phyloP scores from a whole-genome alignment of 2,888 invertebrate genomes.

The Taphrorychus bicolor region DNA sequence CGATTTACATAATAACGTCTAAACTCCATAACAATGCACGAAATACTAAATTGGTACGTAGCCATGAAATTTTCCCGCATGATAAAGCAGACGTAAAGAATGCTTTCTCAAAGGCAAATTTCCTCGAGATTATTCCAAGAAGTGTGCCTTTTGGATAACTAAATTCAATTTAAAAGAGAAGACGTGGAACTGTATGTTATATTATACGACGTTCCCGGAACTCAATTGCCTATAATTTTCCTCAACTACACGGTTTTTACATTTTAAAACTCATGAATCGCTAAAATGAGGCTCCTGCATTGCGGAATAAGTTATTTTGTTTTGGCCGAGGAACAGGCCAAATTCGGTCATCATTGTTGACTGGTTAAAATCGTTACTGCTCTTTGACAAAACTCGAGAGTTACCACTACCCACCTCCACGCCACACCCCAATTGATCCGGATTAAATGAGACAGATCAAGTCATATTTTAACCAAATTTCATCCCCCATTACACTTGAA shows the following conservation, averaged over 20 bases:
- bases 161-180: constrained; percentile 25
- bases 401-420: too few relatives aligned
- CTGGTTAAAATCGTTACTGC: too few relatives aligned
- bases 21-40: not conserved
- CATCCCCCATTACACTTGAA: too few relatives aligned
- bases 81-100: constrained; percentile 18
- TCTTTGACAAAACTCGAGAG: too few relatives aligned
- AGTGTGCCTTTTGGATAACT: constrained; percentile 18
- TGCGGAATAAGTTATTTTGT: constrained; percentile 7
- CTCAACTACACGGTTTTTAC: constrained; percentile 17
- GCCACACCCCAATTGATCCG: too few relatives aligned
- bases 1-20: not conserved
- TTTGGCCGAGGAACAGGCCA: not conserved
- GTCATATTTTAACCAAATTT: too few relatives aligned
- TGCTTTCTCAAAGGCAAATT: constrained; percentile 18
- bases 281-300: constrained; percentile 19
- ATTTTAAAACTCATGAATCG: constrained; percentile 18
- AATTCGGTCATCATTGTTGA: not conserved
- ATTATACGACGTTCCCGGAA: constrained; percentile 12
- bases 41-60: constrained; percentile 2
- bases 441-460: too few relatives aligned
- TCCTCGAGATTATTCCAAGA: constrained; percentile 21
- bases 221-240: constrained; percentile 24
- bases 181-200: constrained; percentile 13
- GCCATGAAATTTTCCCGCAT: constrained; percentile 11